These are phyloP conservation scores for Epinotia bilunana DNA, from an alignment of 2,888 invertebrate species.

Conservation along the genomic window DNA sequence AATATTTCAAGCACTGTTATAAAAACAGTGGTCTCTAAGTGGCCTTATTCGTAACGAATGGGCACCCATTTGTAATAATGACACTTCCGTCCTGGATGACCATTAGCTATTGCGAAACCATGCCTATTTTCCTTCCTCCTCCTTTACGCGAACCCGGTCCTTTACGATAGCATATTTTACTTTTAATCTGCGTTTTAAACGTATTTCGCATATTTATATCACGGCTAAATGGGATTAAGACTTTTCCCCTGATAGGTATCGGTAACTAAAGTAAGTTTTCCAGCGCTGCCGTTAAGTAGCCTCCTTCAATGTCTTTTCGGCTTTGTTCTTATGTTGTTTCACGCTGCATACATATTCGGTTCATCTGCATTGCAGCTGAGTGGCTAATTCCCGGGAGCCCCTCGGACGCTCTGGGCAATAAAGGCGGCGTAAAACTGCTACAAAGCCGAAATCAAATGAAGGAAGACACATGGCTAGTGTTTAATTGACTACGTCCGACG, in stretches of 20 bases:
- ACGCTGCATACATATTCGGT: constrained; percentile 41
- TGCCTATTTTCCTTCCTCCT: not conserved
- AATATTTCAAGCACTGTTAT: constrained; percentile 44
- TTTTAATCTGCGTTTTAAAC: not conserved
- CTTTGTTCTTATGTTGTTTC: constrained; percentile 22
- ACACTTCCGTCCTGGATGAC: not conserved
- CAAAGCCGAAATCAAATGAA: constrained; percentile 55
- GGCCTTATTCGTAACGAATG: constrained; percentile 31
- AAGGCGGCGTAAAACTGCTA: constrained; percentile 56
- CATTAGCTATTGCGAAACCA: not conserved
- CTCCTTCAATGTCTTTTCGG: constrained; percentile 26
- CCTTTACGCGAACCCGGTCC: too few species aligned
- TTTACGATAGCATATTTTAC: not conserved
- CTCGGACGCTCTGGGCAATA: constrained; percentile 52
- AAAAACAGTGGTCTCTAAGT: constrained; percentile 50
- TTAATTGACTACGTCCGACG: constrained; percentile 53
- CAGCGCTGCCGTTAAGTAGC: constrained; percentile 14
- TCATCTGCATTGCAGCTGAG: constrained; percentile 61
- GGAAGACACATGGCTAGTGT: constrained; percentile 60
- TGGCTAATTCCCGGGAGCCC: constrained; percentile 52
- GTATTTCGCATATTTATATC: not conserved
- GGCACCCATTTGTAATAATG: not conserved
- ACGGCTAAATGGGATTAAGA: not conserved
- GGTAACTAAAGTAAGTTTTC: constrained; percentile 4
- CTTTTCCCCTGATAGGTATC: not conserved